Evolutionary conservation across 2,113 vertebrate genomes (phyloP).

Genomic region (Xiphias gladius): DNA sequence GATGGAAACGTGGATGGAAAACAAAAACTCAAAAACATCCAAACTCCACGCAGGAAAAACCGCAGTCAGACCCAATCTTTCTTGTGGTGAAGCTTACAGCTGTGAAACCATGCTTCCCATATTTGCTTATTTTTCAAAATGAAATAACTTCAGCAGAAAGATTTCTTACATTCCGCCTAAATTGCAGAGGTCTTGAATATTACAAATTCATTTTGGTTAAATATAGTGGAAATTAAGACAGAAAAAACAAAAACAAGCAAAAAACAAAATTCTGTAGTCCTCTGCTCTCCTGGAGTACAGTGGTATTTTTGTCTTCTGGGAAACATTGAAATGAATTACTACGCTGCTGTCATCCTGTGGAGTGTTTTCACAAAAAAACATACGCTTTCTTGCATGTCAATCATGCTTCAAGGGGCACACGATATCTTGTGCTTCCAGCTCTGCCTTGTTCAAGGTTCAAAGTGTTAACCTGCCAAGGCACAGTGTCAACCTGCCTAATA

Average conservation of each 20-base stretch:
- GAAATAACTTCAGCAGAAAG: neutral
- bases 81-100: neutral
- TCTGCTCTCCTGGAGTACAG: neutral
- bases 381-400: slow-evolving; percentile 46
- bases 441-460: slow-evolving; percentile 56
- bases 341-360: slow-evolving; percentile 13
- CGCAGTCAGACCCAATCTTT: neutral
- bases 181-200: neutral
- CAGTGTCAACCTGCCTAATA: slow-evolving; percentile 22
- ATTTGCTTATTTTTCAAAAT: neutral
- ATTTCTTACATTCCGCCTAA: neutral
- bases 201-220: neutral
- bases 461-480: slow-evolving; percentile 22
- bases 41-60: neutral
- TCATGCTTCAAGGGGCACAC: slow-evolving; percentile 49
- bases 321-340: slow-evolving; percentile 32
- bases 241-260: slow-evolving; percentile 1
- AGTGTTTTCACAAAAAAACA: slow-evolving; percentile 34
- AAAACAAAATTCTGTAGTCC: slow-evolving; percentile 14
- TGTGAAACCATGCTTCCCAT: neutral
- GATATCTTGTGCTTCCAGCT: slow-evolving; percentile 44
- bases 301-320: neutral
- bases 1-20: too few relatives aligned
- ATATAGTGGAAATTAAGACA: neutral
- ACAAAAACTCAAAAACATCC: neutral